phyloP scores from a whole-genome alignment of 2,113 vertebrate genomes.

The Anoura caudifer region DNA sequence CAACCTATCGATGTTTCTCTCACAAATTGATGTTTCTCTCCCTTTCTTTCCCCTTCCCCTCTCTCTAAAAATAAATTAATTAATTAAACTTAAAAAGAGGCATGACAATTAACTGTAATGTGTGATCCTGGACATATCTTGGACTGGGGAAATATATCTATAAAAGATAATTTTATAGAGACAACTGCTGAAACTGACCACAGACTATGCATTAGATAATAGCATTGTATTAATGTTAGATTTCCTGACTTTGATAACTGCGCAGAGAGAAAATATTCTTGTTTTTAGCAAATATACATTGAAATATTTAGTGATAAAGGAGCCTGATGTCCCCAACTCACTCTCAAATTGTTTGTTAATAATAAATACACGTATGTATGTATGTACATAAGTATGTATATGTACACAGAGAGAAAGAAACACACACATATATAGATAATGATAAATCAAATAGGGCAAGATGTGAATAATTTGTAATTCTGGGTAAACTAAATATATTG shows the following conservation, averaged over 20 bases:
- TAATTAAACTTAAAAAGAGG: neutral
- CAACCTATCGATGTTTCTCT: no score
- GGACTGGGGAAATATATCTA: neutral
- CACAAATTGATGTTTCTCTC: neutral
- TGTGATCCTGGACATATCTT: neutral
- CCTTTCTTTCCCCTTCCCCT: neutral
- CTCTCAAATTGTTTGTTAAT: neutral
- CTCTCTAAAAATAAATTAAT: neutral
- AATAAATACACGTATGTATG: neutral
- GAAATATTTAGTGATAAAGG: neutral
- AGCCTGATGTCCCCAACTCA: neutral
- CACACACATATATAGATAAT: neutral
- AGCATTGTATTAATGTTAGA: neutral
- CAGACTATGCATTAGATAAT: neutral
- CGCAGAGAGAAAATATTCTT: neutral
- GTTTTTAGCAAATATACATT: neutral
- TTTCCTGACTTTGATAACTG: slow-evolving; percentile 4
- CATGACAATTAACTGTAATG: neutral
- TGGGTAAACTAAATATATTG: neutral
- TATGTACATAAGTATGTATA: neutral
- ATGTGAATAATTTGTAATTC: neutral
- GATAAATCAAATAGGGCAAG: neutral
- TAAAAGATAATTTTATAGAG: neutral
- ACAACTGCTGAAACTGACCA: neutral
- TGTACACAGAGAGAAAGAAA: neutral